Evolutionary conservation across 2,113 vertebrate genomes (phyloP), one percentile per base, ranked within the genome.

Genomic region (Aspidoscelis tigris): DNA sequence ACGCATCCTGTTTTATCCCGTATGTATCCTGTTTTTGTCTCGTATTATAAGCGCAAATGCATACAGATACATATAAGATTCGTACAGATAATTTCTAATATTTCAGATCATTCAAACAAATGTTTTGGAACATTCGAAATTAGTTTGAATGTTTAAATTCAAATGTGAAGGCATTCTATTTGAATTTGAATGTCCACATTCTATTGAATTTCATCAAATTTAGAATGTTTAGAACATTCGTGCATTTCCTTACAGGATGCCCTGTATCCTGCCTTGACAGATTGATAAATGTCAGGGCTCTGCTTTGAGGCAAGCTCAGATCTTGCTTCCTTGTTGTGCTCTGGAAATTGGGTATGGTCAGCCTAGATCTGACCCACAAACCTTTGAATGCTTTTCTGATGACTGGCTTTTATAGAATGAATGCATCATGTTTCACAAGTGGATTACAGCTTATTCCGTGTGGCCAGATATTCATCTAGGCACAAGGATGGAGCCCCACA

Each of bases 391-490:
- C 90, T 93, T 91, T 88, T 89, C 53, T 78, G 88, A 80, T 86
- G 91, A 95, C 93, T 92, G 89, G 89, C 58, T 82, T 82, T 90
- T 76, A 18, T 76, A 14, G 82, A 91, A 93, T 88, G 86, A 70
- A 24, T 80, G 70, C 89, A 90, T 95, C 90, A 88, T 88, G 66
- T 94, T 94, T 95, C 89, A 90, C 92, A 89, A 89, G 39, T 61
- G 61, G 83, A 85, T 79, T 84, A 84, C 83, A 81, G 90, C 80
- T 95, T 90, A 88, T 82, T 87, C 55, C 33, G 87, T 93, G 90
- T 85, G 50, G 82, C 86, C 74, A 91, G 64, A 91, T 87, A 93
- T 92, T 93, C 78, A 53, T 84, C 75, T 83, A 89, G 94, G 91
- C 75, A 78, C 81, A 91, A 80, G 84, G 55, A 55, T 33, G 33